These are phyloP conservation scores for Calameuta filiformis DNA, from an alignment of 2,888 invertebrate species.

Conservation along the genomic window DNA sequence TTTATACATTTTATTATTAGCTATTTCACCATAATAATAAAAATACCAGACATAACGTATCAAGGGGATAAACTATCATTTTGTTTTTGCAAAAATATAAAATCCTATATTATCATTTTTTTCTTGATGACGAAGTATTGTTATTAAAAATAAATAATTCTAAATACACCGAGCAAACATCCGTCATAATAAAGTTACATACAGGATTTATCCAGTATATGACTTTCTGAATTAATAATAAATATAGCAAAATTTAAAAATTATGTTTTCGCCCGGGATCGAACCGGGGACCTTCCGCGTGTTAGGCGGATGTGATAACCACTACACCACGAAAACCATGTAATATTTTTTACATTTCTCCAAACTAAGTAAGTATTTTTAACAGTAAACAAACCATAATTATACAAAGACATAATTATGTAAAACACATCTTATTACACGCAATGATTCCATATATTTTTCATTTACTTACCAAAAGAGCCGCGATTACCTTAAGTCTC, in stretches of 20 bases:
- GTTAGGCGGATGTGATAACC: slow-evolving; percentile 94
- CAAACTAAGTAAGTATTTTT: background rate
- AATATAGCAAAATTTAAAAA: slow-evolving; percentile 36
- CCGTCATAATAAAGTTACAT: background rate
- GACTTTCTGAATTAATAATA: background rate
- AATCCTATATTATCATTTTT: background rate
- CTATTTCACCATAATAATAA: background rate
- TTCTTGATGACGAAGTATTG: background rate
- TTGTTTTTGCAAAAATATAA: background rate
- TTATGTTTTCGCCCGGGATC: slow-evolving; percentile 35
- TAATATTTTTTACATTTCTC: accelerated
- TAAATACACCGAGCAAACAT: background rate
- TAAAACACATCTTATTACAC: background rate
- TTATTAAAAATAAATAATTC: background rate
- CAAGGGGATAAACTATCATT: background rate
- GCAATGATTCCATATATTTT: background rate
- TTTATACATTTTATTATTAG: background rate
- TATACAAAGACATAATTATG: background rate
- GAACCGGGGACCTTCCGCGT: slow-evolving; percentile 68
- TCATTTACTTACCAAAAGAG: background rate
- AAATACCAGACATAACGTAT: background rate
- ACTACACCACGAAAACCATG: slow-evolving; percentile 85
- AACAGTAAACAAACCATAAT: background rate
- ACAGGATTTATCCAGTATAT: background rate
- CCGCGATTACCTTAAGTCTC: background rate